Evolutionary conservation across 1,140 invertebrate genomes (phyloP).

Genomic region (Bombus affinis): DNA sequence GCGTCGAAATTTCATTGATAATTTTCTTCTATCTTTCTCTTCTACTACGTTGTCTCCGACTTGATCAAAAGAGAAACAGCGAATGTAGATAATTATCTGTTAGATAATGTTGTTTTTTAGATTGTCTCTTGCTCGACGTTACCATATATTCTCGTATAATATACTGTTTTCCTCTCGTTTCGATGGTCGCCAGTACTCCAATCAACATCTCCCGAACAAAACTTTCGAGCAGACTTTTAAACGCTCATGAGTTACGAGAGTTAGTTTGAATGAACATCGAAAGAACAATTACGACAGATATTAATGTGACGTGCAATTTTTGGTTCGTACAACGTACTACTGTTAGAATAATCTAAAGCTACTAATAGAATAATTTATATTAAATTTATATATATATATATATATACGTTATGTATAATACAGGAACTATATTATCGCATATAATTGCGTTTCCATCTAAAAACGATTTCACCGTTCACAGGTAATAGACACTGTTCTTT

Average conservation of each 20-base stretch:
- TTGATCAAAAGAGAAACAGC: background rate
- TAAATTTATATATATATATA: constrained; percentile 52
- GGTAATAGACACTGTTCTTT: background rate
- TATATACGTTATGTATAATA: constrained; percentile 66
- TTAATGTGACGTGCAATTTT: constrained; percentile 32
- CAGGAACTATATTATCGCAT: constrained; percentile 74
- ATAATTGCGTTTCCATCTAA: constrained; percentile 47
- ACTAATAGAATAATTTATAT: constrained; percentile 69
- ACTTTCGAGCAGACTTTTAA: no score
- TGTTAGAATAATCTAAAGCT: constrained; percentile 44
- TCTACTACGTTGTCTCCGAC: no score
- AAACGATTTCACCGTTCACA: constrained; percentile 21
- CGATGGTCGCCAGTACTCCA: background rate
- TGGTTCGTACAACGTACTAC: constrained; percentile 37
- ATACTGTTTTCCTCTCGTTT: background rate
- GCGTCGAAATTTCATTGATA: background rate
- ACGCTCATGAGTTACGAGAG: background rate
- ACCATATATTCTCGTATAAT: background rate
- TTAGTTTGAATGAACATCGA: constrained; percentile 10
- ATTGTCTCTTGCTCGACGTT: constrained; percentile 28
- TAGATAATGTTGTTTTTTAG: constrained; percentile 6
- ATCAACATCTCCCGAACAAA: background rate
- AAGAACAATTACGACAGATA: constrained; percentile 19
- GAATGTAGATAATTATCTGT: background rate
- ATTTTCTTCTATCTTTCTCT: background rate